Evolutionary conservation across 2,113 vertebrate genomes (phyloP).

Genomic region (Columba livia): DNA sequence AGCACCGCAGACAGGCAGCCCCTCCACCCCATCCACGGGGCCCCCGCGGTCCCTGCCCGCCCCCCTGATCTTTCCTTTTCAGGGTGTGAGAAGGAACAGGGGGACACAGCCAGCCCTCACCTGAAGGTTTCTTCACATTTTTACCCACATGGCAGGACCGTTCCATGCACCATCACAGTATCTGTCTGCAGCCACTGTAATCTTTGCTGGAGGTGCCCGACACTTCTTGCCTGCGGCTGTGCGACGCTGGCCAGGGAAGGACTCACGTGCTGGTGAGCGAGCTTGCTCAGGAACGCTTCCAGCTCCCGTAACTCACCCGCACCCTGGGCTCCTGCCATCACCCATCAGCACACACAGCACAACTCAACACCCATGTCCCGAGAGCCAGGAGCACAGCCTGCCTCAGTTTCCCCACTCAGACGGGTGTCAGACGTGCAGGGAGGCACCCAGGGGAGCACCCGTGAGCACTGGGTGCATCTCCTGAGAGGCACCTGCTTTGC

Average conservation of each 20-base stretch:
- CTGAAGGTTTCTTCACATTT: neutral
- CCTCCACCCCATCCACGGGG: neutral
- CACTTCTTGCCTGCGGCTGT: neutral
- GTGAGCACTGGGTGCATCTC: fast-evolving
- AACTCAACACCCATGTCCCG: fast-evolving
- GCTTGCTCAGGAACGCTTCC: neutral
- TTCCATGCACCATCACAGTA: fast-evolving
- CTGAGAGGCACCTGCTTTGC: neutral
- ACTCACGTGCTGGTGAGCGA: fast-evolving
- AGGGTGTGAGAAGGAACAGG: neutral
- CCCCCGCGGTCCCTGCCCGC: neutral
- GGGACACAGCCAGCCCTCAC: neutral
- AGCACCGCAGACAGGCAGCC: neutral
- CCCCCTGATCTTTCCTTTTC: neutral
- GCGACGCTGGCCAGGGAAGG: neutral
- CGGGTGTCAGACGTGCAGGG: fast-evolving
- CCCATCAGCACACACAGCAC: neutral
- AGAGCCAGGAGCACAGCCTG: neutral
- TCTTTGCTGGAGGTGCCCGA: fast-evolving
- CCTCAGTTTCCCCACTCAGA: neutral
- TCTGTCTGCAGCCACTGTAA: fast-evolving
- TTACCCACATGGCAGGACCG: neutral
- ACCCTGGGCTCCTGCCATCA: neutral
- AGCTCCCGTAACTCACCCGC: neutral
- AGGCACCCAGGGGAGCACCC: neutral